Evolutionary conservation across 2,113 vertebrate species (phyloP).

Genomic region (Heliornis fulica): DNA sequence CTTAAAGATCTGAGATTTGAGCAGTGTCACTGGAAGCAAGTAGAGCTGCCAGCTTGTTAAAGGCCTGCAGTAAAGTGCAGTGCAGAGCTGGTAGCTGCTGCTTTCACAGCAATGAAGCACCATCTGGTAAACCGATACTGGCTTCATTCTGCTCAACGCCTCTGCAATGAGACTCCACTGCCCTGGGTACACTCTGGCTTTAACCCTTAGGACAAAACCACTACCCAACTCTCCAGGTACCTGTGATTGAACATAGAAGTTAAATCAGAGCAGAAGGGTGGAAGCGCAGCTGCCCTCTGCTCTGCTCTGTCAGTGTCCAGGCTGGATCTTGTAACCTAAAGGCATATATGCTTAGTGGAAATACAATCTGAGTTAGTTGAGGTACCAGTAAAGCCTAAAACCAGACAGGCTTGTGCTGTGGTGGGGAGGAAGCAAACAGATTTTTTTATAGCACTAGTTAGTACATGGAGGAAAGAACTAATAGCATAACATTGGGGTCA

Average conservation of each 20-base stretch:
- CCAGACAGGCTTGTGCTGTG: neutral
- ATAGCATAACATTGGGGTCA: neutral
- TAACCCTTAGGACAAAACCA: neutral
- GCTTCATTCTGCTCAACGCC: neutral
- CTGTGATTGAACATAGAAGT: neutral
- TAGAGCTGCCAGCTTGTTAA: neutral
- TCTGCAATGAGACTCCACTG: neutral
- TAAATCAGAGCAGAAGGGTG: neutral
- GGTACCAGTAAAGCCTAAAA: neutral
- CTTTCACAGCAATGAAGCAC: neutral
- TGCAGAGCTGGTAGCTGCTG: neutral
- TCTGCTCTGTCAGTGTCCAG: neutral
- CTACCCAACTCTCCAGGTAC: fast-evolving
- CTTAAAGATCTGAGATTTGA: neutral
- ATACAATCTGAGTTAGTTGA: neutral
- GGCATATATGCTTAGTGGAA: neutral
- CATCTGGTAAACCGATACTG: neutral
- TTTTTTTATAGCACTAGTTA: neutral
- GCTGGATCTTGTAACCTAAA: neutral
- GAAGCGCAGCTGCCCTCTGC: neutral
- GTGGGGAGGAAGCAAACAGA: neutral
- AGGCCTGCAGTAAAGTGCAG: neutral
- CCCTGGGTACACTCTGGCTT: neutral
- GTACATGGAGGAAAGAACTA: neutral
- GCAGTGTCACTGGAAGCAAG: neutral